Conservation (phyloP, 2,888 invertebrate species). For the Caenorhabditis sinica region DNA sequence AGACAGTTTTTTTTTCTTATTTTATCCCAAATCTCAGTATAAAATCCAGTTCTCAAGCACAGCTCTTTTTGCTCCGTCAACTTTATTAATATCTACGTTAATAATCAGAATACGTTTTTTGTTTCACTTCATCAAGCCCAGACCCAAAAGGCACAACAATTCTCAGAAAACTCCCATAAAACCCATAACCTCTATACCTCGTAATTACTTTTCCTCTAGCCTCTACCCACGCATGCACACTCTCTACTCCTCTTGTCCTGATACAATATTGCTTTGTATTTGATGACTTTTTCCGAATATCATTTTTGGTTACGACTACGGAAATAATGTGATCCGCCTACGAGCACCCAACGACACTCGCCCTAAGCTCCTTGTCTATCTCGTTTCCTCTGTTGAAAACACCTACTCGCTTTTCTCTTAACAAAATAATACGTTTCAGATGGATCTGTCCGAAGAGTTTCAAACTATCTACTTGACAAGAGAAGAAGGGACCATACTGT, state of each 20-base stretch:
- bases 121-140: neutral
- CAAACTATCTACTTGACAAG: neutral
- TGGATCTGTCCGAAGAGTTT: neutral
- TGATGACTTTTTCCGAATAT: conserved; percentile 35
- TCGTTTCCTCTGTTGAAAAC: conserved; percentile 4
- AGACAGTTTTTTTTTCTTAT: no score
- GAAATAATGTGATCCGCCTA: conserved; percentile 40
- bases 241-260: conserved; percentile 24
- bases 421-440: conserved; percentile 23
- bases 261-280: conserved; percentile 22
- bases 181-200: conserved; percentile 5
- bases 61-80: neutral
- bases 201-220: conserved; percentile 25
- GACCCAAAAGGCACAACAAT: neutral
- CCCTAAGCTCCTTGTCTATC: neutral
- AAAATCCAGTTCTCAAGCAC: neutral
- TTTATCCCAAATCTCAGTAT: no score
- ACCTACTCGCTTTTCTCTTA: neutral
- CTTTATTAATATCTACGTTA: neutral
- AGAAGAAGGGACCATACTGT: neutral
- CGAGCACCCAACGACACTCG: neutral
- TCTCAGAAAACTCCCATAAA: conserved; percentile 12
- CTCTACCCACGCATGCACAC: neutral
- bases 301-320: conserved; percentile 20
- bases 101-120: neutral